Base-by-base conservation (phyloP, 2,797 vertebrate genomes). In the Psittacula derbiana region DNA sequence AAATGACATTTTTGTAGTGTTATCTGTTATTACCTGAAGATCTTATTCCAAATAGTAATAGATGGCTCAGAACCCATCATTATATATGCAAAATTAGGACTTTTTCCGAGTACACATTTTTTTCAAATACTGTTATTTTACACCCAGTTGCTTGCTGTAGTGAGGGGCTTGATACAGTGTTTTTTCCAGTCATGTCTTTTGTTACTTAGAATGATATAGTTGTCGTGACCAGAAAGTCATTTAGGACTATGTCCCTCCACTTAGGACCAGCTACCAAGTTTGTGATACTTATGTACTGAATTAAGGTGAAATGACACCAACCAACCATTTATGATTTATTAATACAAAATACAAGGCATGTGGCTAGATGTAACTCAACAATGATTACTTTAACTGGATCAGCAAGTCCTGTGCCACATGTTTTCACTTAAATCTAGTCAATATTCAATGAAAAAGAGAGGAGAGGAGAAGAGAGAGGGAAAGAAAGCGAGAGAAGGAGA, bases 11-110 rank as follows among this genome's bases (percentile, higher is more conserved):
- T 85, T 79, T 55, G 12, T 47, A 46, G 30, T 46, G 23, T 24
- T 78, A 46, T 69, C 28, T 80, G 38, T 82, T 74, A 82, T 81
- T 86, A 86, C 50, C 38, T 79, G 52, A 82, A 74, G 55, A 65
- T 79, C 44, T 78, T 25, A 30, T 88, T 91, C n/a, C 27, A 65
- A 64, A 70, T 50, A 38, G 10, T 60, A 74, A 95, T 4, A 31
- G 23, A 33, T 19, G 85, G 23, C 55, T 81, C 71, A 70, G 41
- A 88, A 91, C 16, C 10, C 66, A 79, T 78, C n/a, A 88, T 91
- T 88, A 66, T 21, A 70, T 33, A 66, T 24, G 24, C 47, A 79
- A 71, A 91, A 50, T 60, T 57, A 33, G 41, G 23, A 69, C 33
- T 53, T 88, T 52, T 84, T 88, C n/a, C 27, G 46, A 5, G 20